Evolutionary conservation across 2,888 invertebrate genomes (phyloP).

Genomic region (Amphipoea lucens): DNA sequence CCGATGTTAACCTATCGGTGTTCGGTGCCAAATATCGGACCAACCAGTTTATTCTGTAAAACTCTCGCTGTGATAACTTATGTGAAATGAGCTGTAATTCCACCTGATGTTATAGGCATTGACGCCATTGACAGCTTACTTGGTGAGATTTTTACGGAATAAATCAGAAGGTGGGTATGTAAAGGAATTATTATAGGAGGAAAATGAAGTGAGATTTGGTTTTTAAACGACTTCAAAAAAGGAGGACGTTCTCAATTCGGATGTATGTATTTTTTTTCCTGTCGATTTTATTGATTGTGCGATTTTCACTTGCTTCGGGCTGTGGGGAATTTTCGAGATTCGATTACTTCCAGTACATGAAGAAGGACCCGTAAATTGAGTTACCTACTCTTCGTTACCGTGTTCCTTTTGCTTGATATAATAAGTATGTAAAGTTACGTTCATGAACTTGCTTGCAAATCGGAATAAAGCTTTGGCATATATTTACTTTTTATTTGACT

Average conservation of each 20-base stretch:
- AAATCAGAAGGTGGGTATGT: background rate
- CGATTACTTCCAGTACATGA: background rate
- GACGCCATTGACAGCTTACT: background rate
- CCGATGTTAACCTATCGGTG: background rate
- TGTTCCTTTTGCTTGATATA: constrained; percentile 9
- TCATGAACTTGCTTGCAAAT: constrained; percentile 29
- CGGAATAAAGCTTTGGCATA: background rate
- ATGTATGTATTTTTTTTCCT: too few relatives aligned
- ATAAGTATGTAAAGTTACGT: constrained; percentile 8
- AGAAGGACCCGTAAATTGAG: constrained; percentile 28
- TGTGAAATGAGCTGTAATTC: background rate
- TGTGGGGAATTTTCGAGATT: background rate
- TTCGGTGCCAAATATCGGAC: background rate
- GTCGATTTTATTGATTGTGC: background rate
- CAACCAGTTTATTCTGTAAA: background rate
- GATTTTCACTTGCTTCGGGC: background rate
- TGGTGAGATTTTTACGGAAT: background rate
- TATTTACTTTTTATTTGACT: background rate
- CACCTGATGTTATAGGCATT: background rate
- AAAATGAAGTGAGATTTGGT: background rate
- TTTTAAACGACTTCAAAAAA: background rate
- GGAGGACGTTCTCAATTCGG: too few relatives aligned
- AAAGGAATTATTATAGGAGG: background rate
- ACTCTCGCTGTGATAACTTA: background rate
- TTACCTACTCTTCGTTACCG: background rate